Evolutionary conservation across 2,888 invertebrate species (phyloP), one percentile per base, ranked within the genome.

Genomic region (Cryptocheilus praepositus): DNA sequence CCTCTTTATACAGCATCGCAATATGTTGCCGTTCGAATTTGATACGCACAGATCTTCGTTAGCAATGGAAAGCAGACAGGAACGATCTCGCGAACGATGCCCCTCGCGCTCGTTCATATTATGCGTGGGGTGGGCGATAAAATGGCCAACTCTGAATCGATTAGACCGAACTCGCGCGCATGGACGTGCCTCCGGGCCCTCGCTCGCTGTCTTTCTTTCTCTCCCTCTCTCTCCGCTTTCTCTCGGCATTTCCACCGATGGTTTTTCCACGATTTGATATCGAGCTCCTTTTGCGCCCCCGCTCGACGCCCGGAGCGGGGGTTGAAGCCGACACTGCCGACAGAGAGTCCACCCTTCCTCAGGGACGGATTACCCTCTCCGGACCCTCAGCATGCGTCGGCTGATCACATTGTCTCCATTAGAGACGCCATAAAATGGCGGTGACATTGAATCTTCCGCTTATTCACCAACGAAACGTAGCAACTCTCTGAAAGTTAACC

Each of bases 261-360:
- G 67, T 81, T 83, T 82, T 81, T 81, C 77, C 77, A 79, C 79
- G 73, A 81, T 82, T 84, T 80, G 77, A 81, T 84, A 84, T 85
- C 82, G 84, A 85, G 73, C 84, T 83, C 70, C 72, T 76, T 62
- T 52, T 60, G 70, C 71, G 68, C 60, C 68, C 71, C 60, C 56
- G 64, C 72, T 67, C 67, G 72, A 69, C 55, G 54, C 53, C 71
- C 64, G 69, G 61, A 64, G 77, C 76, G 75, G 71, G 74, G 75
- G 78, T 73, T 74, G 74, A 77, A 78, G 76, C 77, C 65, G 67
- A 61, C 18, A 28, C 28, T 55, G 74, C 80, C 77, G 77, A 71
- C 78, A 61, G 74, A 74, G 66, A 74, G 66, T 70, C 73, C 80
- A 76, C 77, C 70, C 79, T 79, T 74, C 71, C 73, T 71, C 77